Percentiles rank a stretch among this genome's conserved stretches.
Conservation (phyloP, 2,797 vertebrate species). For the Nyctibius grandis region DNA sequence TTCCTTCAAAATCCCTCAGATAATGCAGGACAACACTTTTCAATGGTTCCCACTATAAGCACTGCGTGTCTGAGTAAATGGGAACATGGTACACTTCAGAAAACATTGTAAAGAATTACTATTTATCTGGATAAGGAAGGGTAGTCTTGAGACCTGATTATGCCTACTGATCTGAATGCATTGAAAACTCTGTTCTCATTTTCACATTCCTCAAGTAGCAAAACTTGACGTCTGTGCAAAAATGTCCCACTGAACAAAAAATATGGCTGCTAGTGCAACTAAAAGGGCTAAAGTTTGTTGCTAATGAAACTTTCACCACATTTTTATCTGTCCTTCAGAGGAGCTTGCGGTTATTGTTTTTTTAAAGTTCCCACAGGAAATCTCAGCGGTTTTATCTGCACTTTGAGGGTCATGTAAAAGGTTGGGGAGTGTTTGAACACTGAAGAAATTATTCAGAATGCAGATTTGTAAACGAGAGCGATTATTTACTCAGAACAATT, state of each 20-base stretch:
- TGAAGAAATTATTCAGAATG: constrained; percentile 55
- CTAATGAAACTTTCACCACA: constrained; percentile 44
- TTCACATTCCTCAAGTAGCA: constrained; percentile 60
- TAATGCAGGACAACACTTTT: constrained; percentile 59
- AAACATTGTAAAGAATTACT: constrained; percentile 61
- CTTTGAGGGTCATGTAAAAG: constrained; percentile 32
- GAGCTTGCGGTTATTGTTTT: constrained; percentile 41
- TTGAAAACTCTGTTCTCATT: constrained; percentile 54
- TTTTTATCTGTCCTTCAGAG: constrained; percentile 50
- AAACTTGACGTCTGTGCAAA: constrained; percentile 66
- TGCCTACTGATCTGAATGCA: constrained; percentile 11
- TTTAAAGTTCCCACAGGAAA: constrained; percentile 67
- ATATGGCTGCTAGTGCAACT: constrained; percentile 24
- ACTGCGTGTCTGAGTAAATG: constrained; percentile 45
- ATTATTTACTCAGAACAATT: constrained; percentile 53
- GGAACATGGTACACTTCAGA: constrained; percentile 64
- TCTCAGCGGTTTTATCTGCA: background rate
- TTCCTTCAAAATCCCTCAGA: constrained; percentile 62
- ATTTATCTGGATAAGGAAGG: constrained; percentile 61
- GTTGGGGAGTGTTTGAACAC: background rate
- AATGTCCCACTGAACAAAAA: constrained; percentile 45
- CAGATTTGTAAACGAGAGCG: constrained; percentile 12
- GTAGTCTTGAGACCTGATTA: constrained; percentile 48
- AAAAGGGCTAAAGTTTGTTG: background rate
- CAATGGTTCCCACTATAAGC: constrained; percentile 8